phyloP scores from a whole-genome alignment of 2,113 vertebrate genomes.

The Neolamprologus variostigma region DNA sequence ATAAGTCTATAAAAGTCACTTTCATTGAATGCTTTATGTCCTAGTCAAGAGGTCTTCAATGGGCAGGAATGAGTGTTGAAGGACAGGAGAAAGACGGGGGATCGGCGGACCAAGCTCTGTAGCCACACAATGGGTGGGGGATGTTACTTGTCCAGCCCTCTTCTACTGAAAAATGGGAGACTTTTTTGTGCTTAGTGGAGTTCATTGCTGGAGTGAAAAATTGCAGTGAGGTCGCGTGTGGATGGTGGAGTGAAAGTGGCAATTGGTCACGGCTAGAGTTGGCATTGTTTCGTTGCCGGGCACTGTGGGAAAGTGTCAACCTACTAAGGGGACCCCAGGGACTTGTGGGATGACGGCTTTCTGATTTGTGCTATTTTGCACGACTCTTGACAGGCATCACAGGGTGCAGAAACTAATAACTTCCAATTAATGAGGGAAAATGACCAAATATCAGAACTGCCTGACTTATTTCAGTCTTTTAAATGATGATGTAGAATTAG shows the following conservation, averaged over 20 bases:
- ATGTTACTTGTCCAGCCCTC: constrained; percentile 68
- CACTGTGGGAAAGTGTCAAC: constrained; percentile 79
- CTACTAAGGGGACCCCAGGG: constrained; percentile 75
- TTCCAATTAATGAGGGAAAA: constrained; percentile 43
- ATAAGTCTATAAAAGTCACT: constrained; percentile 99
- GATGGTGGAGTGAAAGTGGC: constrained; percentile 88
- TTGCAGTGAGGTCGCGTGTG: constrained; percentile 94
- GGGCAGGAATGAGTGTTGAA: constrained; percentile 78
- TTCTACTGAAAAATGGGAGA: constrained; percentile 62
- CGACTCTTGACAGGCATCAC: constrained; percentile 78
- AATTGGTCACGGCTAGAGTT: constrained; percentile 88
- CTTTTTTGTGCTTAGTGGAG: constrained; percentile 67
- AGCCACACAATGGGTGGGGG: constrained; percentile 62
- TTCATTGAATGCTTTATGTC: constrained; percentile 94
- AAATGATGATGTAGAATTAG: background rate
- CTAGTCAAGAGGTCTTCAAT: constrained; percentile 79
- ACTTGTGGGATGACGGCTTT: constrained; percentile 75
- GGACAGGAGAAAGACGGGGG: constrained; percentile 84
- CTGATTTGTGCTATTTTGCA: constrained; percentile 77
- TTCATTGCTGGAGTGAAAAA: constrained; percentile 96
- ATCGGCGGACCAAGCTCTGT: constrained; percentile 60
- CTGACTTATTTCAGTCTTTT: background rate
- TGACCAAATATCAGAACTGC: background rate
- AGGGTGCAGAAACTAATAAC: constrained; percentile 67
- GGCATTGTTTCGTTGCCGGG: constrained; percentile 80